Percentiles rank a stretch among this genome's conserved stretches.
Conservation (phyloP, 2,113 vertebrate genomes). For the Numenius arquata region DNA sequence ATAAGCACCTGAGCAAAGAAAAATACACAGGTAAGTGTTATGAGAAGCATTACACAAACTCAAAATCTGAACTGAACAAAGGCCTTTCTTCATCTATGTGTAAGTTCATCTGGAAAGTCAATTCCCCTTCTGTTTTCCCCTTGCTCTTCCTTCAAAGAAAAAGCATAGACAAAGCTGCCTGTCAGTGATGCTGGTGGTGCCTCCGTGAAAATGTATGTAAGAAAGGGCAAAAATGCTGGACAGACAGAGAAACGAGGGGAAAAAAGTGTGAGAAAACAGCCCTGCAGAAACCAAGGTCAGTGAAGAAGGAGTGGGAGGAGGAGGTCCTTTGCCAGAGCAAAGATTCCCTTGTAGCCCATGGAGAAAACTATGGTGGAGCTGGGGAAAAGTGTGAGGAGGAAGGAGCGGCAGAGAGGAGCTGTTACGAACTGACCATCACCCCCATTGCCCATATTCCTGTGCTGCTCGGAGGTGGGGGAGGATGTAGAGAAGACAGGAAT, state of each 20-base stretch:
- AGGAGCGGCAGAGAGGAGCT: neutral
- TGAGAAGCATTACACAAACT: neutral
- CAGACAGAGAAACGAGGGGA: neutral
- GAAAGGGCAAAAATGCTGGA: neutral
- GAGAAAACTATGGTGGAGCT: neutral
- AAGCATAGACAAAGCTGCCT: neutral
- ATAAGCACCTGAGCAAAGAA: neutral
- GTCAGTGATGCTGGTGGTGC: fast-evolving
- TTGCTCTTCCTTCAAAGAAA: neutral
- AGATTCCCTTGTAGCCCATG: neutral
- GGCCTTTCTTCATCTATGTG: neutral
- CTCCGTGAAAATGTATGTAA: neutral
- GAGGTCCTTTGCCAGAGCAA: neutral
- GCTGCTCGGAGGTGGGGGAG: neutral
- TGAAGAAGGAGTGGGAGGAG: neutral
- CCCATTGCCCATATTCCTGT: neutral
- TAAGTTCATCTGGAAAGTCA: neutral
- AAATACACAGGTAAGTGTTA: neutral
- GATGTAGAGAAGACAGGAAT: neutral
- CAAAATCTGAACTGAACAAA: neutral
- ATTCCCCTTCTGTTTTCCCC: neutral
- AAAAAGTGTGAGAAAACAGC: neutral
- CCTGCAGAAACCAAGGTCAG: neutral
- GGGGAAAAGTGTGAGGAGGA: neutral
- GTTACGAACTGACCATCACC: neutral